Evolutionary conservation across 2,797 vertebrate genomes (phyloP).

Genomic region (Trachops cirrhosus): DNA sequence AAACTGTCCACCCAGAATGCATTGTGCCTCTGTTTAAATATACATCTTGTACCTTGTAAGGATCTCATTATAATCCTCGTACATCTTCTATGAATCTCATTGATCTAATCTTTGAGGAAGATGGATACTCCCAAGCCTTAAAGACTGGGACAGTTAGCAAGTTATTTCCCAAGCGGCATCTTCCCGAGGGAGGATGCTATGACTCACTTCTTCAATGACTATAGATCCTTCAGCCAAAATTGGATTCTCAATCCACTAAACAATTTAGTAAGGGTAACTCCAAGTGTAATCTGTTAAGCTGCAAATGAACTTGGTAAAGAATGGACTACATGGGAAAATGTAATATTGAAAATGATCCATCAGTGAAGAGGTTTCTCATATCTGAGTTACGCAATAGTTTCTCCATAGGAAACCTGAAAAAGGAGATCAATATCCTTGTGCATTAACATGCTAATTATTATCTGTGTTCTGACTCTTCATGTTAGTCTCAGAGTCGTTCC

Average conservation of each 20-base stretch:
- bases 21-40: not conserved
- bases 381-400: not conserved
- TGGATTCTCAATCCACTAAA: not conserved
- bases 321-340: no score
- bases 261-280: not conserved
- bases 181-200: not conserved
- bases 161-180: not conserved
- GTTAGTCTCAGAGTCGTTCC: no score
- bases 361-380: not conserved
- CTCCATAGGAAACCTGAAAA: not conserved
- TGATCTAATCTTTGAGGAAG: not conserved
- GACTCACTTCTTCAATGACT: not conserved
- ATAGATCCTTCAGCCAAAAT: not conserved
- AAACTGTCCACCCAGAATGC: not conserved
- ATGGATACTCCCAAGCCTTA: not conserved
- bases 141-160: not conserved
- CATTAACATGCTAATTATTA: not conserved
- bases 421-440: not conserved
- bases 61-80: not conserved
- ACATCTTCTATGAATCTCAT: not conserved
- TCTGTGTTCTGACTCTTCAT: not conserved
- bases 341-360: not conserved
- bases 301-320: not conserved
- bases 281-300: not conserved
- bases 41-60: not conserved